phyloP scores from a whole-genome alignment of 2,113 vertebrate genomes.

The Eulacestoma nigropectus region DNA sequence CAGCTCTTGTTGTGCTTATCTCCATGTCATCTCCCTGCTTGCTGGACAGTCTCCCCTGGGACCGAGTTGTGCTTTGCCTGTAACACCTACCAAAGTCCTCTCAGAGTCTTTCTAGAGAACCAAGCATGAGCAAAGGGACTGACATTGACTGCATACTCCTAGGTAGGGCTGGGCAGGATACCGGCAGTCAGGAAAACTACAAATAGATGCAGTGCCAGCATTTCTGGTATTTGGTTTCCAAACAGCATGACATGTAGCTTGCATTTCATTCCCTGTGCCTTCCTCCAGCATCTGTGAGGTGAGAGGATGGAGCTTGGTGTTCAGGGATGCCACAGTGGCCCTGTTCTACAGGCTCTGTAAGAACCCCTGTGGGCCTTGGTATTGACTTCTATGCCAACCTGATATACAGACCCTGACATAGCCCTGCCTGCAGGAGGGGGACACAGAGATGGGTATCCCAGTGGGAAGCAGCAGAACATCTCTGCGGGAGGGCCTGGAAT shows the following conservation, averaged over 20 bases:
- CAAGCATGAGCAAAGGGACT: not conserved
- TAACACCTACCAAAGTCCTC: not conserved
- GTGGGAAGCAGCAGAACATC: not conserved
- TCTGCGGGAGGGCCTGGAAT: not conserved
- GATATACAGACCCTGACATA: rapidly evolving
- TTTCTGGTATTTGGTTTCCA: not conserved
- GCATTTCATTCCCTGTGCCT: not conserved
- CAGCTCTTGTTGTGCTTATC: not conserved
- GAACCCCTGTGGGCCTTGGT: rapidly evolving
- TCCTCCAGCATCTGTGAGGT: not conserved
- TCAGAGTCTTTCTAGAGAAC: not conserved
- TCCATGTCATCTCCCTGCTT: not conserved
- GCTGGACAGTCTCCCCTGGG: not conserved
- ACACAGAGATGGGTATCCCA: not conserved
- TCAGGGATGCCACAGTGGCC: not conserved
- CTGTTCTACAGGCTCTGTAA: not conserved
- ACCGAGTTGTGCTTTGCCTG: not conserved
- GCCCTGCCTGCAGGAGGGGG: not conserved
- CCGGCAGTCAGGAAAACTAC: not conserved
- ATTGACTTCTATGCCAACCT: not conserved
- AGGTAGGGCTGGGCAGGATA: not conserved
- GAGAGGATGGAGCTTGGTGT: not conserved
- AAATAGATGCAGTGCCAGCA: not conserved
- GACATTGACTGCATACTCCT: not conserved
- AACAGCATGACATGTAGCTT: not conserved